These are phyloP conservation scores for Cololabis saira DNA, from an alignment of 2,113 vertebrate genomes.

Conservation along the genomic window DNA sequence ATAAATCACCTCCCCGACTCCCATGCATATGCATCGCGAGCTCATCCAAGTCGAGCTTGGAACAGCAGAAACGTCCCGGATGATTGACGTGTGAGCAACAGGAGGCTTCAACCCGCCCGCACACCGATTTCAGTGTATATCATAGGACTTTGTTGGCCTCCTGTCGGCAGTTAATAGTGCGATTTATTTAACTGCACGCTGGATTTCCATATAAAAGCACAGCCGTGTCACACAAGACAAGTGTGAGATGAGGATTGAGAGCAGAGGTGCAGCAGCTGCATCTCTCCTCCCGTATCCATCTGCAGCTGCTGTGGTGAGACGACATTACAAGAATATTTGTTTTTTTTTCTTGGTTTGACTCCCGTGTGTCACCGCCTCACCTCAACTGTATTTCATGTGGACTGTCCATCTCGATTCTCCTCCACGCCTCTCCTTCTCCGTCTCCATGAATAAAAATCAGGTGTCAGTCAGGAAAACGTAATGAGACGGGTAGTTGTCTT, in stretches of 20 bases:
- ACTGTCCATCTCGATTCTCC: constrained; percentile 3
- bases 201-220: constrained; percentile 69
- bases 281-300: constrained; percentile 45
- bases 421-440: background rate
- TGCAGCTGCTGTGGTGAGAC: constrained; percentile 21
- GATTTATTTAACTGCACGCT: constrained; percentile 66
- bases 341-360: constrained; percentile 21
- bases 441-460: constrained; percentile 46
- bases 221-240: constrained; percentile 61
- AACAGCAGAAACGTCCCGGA: background rate
- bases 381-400: constrained; percentile 25
- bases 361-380: constrained; percentile 36
- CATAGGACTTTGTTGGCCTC: constrained; percentile 54
- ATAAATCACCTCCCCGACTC: constrained; percentile 30
- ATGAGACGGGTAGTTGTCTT: constrained; percentile 49
- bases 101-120: constrained; percentile 20
- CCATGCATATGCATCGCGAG: constrained; percentile 15
- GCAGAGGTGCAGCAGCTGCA: constrained; percentile 31
- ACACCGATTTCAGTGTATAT: constrained; percentile 21
- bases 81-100: constrained; percentile 26
- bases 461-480: constrained; percentile 29
- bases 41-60: constrained; percentile 28
- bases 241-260: constrained; percentile 64
- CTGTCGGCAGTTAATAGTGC: constrained; percentile 63
- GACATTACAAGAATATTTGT: constrained; percentile 12